Percentiles rank a stretch among this genome's conserved stretches.
Evolutionary conservation across 2,113 vertebrate species (phyloP).

Genomic region (Ophiodon elongatus): DNA sequence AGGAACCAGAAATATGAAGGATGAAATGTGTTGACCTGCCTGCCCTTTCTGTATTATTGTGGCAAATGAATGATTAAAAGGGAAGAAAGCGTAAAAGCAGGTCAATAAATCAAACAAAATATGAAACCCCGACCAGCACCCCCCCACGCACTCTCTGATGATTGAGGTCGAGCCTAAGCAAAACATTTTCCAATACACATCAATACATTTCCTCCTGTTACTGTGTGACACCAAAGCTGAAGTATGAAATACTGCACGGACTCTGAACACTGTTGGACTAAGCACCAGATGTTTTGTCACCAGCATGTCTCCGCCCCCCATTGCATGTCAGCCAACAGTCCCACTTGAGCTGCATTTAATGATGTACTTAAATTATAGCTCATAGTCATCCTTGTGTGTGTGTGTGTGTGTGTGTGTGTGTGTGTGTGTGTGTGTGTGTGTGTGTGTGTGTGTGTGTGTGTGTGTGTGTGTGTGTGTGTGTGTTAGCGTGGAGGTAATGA

Average conservation of each 20-base stretch:
- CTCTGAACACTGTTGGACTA: not conserved
- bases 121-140: not conserved
- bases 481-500: conserved; percentile 28
- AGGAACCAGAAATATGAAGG: not conserved
- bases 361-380: conserved; percentile 12
- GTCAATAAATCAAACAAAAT: not conserved
- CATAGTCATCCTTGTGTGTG: not conserved
- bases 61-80: not conserved
- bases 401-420: not conserved
- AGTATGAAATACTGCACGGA: not conserved
- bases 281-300: not conserved
- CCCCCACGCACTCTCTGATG: not conserved
- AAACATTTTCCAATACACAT: conserved; percentile 21
- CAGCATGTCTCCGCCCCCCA: not conserved
- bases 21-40: not conserved
- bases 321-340: conserved; percentile 30
- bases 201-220: not conserved
- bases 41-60: not conserved
- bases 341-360: not conserved
- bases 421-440: not conserved
- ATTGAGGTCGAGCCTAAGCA: conserved; percentile 13
- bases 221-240: conserved; percentile 1
- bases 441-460: not conserved
- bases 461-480: not conserved
- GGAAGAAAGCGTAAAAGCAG: not conserved